Base-by-base conservation (phyloP, 2,888 invertebrate species). In the Troides aeacus region DNA sequence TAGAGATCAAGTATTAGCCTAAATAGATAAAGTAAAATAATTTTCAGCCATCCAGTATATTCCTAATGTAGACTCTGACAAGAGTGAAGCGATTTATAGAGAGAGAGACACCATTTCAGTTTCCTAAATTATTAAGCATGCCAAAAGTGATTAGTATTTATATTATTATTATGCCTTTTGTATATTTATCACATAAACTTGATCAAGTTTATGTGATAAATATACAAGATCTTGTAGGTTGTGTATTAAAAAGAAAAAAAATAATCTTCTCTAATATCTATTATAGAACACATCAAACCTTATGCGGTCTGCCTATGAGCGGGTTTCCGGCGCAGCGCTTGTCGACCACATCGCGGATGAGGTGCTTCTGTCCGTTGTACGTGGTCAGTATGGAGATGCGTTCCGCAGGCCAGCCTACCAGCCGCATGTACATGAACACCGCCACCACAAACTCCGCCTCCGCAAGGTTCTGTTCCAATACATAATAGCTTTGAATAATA, bases 311-410 rank as follows among this genome's bases (percentile, higher is more conserved):
- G 23, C 99, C 99, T 77, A 99, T 98, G 66, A 99, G 93, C 0
- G 99, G 98, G 93, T 99, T 99, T 72, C 96, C 96, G 0, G 97
- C 97, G 87, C 99, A 99, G 66, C 99, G 94, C 58, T 96, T 96
- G 84, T 97, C 96, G 70, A 99, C 96, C 8, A 99, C 99, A 87
- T 99, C 99, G 1, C 99, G 93, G 60, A 99, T 97, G 66, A 99
- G 94, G 88, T 99, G 98, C 84, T 99, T 99, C 88, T 99, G 99
- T 0, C 99, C 99, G 86, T 99, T 99, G 88, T 99, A 99, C 0
- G 99, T 99, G 1, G 99, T 99, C 62, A 99, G 93, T 77, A 99
- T 99, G 42, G 99, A 98, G 76, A 99, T 98, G 88, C 98, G 98
- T 72, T 97, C 96, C 0, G 99, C 97, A 0, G 99, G 98, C 94